These are phyloP conservation scores for Geopemphigus sp. DNA, from an alignment of 1,140 invertebrate genomes.

Conservation along the genomic window DNA sequence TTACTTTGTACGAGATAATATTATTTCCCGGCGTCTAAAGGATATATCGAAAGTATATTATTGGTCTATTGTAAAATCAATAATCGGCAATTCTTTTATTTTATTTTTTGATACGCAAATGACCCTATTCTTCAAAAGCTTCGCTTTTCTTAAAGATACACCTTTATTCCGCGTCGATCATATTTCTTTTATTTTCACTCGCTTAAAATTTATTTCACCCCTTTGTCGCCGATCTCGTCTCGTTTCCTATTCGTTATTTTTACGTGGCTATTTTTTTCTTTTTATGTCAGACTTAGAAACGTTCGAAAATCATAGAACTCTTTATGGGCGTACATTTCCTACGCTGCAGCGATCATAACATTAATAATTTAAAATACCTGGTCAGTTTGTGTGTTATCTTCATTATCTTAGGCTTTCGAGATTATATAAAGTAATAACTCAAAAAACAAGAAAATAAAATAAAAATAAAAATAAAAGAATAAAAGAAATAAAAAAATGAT, in stretches of 20 bases:
- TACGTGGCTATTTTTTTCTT: not conserved
- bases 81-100: conserved; percentile 6
- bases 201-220: conserved; percentile 5
- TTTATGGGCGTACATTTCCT: not conserved
- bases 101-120: conserved; percentile 24
- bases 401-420: not conserved
- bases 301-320: not conserved
- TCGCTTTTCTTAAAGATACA: not conserved
- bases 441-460: too few species aligned
- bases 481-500: too few species aligned
- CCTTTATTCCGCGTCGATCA: conserved; percentile 7
- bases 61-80: conserved; percentile 6
- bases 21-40: conserved; percentile 11
- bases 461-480: too few species aligned
- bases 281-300: conserved; percentile 13
- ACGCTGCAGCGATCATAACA: not conserved
- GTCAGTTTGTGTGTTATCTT: not conserved
- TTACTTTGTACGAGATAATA: not conserved
- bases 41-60: not conserved
- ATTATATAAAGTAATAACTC: too few species aligned
- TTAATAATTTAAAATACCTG: conserved; percentile 33
- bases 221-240: not conserved
- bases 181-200: conserved; percentile 24
- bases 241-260: conserved; percentile 1
- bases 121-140: conserved; percentile 20